Base-by-base conservation (phyloP, 2,888 invertebrate genomes). In the Caenorhabditis panamensis region DNA sequence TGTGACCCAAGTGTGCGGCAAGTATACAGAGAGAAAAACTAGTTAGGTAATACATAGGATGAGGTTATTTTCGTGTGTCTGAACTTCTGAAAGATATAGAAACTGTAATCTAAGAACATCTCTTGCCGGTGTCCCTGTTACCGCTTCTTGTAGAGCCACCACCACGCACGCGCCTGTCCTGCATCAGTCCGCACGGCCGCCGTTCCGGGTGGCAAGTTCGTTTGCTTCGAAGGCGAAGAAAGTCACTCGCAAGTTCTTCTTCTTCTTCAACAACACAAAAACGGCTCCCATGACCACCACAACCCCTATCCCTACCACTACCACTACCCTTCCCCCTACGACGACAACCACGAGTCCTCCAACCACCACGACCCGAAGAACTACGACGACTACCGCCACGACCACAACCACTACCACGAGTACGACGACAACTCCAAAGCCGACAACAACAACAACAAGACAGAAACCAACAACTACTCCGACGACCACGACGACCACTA, bases 201-300 rank as follows among this genome's bases (percentile, higher is more conserved):
- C 67, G 28, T 58, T 67, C 24, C 41, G 71, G 18, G 68, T 73
- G 26, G 67, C 73, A 18, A 68, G 63, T 41, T 73, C 73, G 31
- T 76, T 76, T 54, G 67, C 68, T 24, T 63, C 68, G 26, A 76
- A 53, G 36, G 63, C 56, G 37, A 69, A 66, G 58, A 80, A 80
- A 44, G 75, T 75, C 47, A 80, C 75, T 11, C 69, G 80, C 26
- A 75, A 75, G 61, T 80, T 80, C 54, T 80, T 80, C 69, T 75
- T 75, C 49, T 80, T 80, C 61, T 75, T 80, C 73, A 75, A 68
- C 64, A 73, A 61, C 54, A 68, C 68, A 8, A 62, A 26, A 37
- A 56, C 59, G 20, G 9, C 51, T 28, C 11, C 49, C 24, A 63
- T 62, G 36, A 69, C 59, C 9, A 28, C 59, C 22, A 20, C 67